Evolutionary conservation across 2,888 invertebrate genomes (phyloP).

Genomic region (Ametastegia equiseti): DNA sequence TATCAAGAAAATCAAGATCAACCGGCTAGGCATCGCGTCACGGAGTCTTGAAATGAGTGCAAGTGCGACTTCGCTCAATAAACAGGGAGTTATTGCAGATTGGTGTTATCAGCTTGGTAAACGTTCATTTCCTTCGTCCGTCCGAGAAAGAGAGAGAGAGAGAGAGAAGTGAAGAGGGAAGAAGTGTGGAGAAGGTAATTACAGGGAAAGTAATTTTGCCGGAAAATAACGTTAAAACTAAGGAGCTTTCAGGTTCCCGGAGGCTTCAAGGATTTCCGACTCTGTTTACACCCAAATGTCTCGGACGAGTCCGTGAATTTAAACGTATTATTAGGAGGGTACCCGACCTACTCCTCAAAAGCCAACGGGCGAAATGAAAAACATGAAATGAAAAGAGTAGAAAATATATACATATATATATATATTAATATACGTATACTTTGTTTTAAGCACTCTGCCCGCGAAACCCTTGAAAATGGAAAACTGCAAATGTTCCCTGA

Average conservation of each 20-base stretch:
- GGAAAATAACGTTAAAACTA: conserved; percentile 45
- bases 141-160: not conserved
- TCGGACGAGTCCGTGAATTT: conserved; percentile 29
- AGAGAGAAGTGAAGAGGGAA: not conserved
- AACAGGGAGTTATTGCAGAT: conserved; percentile 42
- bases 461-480: not conserved
- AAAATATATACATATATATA: not conserved
- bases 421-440: not conserved
- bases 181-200: conserved; percentile 44
- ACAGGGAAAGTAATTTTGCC: conserved; percentile 47
- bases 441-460: not conserved
- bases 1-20: conserved; percentile 27
- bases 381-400: not conserved
- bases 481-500: not conserved
- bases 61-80: conserved; percentile 39
- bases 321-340: conserved; percentile 17
- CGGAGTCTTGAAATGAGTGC: not conserved
- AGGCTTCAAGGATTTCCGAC: conserved; percentile 40
- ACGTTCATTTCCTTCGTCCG: conserved; percentile 43
- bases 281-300: conserved; percentile 35
- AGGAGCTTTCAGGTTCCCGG: conserved; percentile 39
- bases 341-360: not conserved
- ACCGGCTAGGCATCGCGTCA: not conserved
- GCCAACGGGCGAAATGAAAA: not conserved
- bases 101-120: conserved; percentile 46